phyloP scores from a whole-genome alignment of 2,797 vertebrate species.

The Enteromius trimaculatus region DNA sequence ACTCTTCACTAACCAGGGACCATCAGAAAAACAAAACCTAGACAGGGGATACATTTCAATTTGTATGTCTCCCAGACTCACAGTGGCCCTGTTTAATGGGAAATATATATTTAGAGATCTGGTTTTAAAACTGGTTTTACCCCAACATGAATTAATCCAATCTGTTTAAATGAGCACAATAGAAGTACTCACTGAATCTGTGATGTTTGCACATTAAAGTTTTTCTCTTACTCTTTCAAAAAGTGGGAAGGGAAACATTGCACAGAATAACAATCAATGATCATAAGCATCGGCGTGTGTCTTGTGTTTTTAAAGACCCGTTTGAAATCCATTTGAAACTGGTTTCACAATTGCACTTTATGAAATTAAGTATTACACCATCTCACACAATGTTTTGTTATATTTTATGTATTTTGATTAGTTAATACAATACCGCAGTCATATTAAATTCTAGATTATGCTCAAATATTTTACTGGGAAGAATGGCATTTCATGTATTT shows the following conservation, averaged over 20 bases:
- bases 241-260: not conserved
- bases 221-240: not conserved
- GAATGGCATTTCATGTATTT: too few species aligned
- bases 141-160: not conserved
- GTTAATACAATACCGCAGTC: not conserved
- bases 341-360: not conserved
- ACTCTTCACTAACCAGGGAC: constrained; percentile 48
- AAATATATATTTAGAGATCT: not conserved
- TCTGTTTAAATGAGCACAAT: not conserved
- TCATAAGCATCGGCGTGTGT: not conserved
- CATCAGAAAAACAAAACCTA: constrained; percentile 40
- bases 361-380: not conserved
- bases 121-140: not conserved
- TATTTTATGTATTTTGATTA: not conserved
- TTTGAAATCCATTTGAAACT: not conserved
- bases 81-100: constrained; percentile 65
- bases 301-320: not conserved
- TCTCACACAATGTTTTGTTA: not conserved
- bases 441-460: too few species aligned
- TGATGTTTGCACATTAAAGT: not conserved
- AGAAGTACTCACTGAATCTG: not conserved
- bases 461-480: too few species aligned
- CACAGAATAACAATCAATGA: not conserved
- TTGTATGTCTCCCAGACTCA: constrained; percentile 59
- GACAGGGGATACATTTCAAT: constrained; percentile 66